Conservation (phyloP, 2,797 vertebrate genomes). For the Arctocebus calabarensis region DNA sequence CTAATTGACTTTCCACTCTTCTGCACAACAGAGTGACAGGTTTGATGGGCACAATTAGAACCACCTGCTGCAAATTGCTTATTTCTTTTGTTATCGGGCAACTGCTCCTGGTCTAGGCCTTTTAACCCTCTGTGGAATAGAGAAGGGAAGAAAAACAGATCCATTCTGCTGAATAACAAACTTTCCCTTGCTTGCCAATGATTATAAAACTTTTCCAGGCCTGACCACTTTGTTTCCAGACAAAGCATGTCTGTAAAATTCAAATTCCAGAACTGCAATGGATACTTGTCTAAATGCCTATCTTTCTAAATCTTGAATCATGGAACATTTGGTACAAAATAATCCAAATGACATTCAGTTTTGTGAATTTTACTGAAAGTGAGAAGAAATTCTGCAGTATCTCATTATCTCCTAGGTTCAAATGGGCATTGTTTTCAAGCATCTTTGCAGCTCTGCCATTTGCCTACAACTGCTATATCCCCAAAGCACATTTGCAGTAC, state of each 20-base stretch:
- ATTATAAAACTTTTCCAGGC: slow-evolving; percentile 2
- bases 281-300: neutral
- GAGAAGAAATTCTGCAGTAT: slow-evolving; percentile 52
- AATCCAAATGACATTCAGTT: slow-evolving; percentile 53
- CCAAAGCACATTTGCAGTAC: slow-evolving; percentile 39
- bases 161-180: neutral
- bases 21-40: slow-evolving; percentile 75
- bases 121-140: slow-evolving; percentile 68
- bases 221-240: neutral
- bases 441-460: neutral
- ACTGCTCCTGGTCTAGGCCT: slow-evolving; percentile 60
- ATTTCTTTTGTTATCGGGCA: slow-evolving; percentile 66
- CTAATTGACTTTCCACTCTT: slow-evolving; percentile 83
- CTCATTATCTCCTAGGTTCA: neutral
- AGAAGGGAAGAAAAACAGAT: neutral
- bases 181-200: slow-evolving; percentile 47
- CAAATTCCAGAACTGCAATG: slow-evolving; percentile 9
- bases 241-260: neutral
- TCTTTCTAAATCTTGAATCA: slow-evolving; percentile 43
- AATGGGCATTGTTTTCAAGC: neutral
- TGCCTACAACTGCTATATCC: neutral
- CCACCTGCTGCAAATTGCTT: slow-evolving; percentile 81
- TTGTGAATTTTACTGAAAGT: slow-evolving; percentile 36
- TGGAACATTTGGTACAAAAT: slow-evolving; percentile 49
- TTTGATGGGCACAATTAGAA: slow-evolving; percentile 80